A percentile compares a stretch with the other conserved stretches of the same genome.
These are phyloP conservation scores for Cynaeus angustus DNA, from an alignment of 2,888 invertebrate genomes.

Conservation along the genomic window DNA sequence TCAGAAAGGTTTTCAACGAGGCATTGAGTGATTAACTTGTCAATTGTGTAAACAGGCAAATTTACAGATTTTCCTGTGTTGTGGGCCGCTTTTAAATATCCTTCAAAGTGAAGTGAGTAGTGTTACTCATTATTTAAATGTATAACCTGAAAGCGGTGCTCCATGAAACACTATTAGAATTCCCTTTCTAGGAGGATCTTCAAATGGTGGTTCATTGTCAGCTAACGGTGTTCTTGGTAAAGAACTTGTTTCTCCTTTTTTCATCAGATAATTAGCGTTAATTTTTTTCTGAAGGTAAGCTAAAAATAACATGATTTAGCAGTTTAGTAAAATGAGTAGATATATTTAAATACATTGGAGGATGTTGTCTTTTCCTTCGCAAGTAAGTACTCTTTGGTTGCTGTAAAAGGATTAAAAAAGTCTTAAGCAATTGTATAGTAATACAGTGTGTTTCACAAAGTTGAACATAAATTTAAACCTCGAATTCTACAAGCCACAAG, in stretches of 20 bases:
- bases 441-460: no score
- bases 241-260: no score
- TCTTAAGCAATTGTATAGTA: no score
- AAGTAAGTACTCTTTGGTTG: no score
- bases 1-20: constrained; percentile 61
- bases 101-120: background rate
- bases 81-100: constrained; percentile 64
- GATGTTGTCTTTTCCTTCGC: no score
- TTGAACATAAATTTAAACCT: no score
- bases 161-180: constrained; percentile 72
- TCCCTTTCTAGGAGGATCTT: constrained; percentile 58
- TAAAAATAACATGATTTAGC: no score
- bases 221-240: background rate
- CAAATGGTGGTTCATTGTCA: constrained; percentile 20
- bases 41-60: constrained; percentile 73
- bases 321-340: no score
- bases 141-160: constrained; percentile 67
- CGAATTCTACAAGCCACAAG: no score
- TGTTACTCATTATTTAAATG: no score
- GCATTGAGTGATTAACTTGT: constrained; percentile 73
- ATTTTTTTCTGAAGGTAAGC: no score
- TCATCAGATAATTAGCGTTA: background rate
- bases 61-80: constrained; percentile 69
- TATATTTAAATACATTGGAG: no score
- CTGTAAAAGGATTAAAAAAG: background rate